Evolutionary conservation across 53 echinoderm and acorn worm genomes (phyloP).

Genomic region (Glandiceps talaboti): DNA sequence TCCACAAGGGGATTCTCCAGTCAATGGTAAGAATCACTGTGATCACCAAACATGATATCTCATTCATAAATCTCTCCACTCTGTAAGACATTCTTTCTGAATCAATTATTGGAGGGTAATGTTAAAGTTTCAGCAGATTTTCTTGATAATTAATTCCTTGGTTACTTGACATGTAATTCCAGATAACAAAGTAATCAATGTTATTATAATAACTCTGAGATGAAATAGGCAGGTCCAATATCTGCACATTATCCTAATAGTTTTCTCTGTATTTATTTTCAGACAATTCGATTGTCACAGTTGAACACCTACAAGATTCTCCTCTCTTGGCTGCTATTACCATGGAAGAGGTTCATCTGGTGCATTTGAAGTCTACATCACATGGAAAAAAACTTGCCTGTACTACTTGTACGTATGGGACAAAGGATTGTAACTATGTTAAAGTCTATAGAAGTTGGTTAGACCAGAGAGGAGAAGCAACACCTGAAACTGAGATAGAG

Average conservation of each 20-base stretch:
- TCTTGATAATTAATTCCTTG: no score
- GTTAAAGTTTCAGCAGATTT: no score
- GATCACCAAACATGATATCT: no score
- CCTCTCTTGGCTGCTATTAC: neutral
- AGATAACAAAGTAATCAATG: no score
- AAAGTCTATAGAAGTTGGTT: neutral
- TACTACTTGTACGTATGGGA: neutral
- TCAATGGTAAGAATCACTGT: neutral
- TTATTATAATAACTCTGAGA: no score
- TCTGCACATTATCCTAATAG: neutral
- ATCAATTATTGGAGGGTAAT: no score
- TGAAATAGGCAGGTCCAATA: no score
- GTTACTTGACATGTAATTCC: no score
- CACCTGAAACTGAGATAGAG: neutral
- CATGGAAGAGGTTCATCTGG: neutral
- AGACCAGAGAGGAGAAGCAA: neutral
- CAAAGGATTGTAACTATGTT: neutral
- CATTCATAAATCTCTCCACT: no score
- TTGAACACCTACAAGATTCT: neutral
- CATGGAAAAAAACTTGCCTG: neutral
- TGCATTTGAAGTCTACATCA: neutral
- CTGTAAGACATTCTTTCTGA: no score
- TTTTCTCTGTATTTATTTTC: no score
- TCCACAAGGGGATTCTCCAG: neutral
- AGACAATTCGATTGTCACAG: neutral